Conservation (phyloP, 2,113 vertebrate genomes). For the Zingel zingel region DNA sequence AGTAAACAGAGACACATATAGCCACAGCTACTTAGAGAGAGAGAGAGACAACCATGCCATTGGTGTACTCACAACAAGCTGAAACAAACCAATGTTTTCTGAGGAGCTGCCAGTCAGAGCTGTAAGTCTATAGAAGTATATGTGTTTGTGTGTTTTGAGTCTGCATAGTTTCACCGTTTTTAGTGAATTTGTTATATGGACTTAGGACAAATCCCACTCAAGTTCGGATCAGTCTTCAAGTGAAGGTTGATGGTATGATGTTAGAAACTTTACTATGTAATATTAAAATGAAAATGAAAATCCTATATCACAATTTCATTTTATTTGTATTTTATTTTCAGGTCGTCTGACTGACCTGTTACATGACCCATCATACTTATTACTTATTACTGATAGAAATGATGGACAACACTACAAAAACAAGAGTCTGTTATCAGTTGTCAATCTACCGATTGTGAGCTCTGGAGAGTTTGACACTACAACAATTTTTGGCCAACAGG, state of each 20-base stretch:
- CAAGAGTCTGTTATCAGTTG: no score
- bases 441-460: not conserved
- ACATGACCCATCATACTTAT: not conserved
- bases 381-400: not conserved
- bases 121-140: conserved; percentile 49
- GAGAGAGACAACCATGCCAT: conserved; percentile 9
- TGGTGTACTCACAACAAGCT: conserved; percentile 18
- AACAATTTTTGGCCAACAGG: not conserved
- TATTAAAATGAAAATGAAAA: not conserved
- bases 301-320: not conserved
- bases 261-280: not conserved
- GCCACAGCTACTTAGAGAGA: not conserved
- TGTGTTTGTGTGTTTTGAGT: not conserved
- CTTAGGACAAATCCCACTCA: not conserved
- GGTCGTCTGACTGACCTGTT: not conserved
- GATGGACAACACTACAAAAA: not conserved
- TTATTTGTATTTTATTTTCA: not conserved
- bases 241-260: not conserved
- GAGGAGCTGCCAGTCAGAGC: conserved; percentile 35
- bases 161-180: not conserved
- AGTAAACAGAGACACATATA: not conserved
- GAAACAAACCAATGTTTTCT: conserved; percentile 37
- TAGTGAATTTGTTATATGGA: not conserved
- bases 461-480: not conserved
- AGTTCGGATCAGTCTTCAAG: not conserved